These are phyloP conservation scores for Nymphicus hollandicus DNA, from an alignment of 2,113 vertebrate genomes.

Conservation along the genomic window DNA sequence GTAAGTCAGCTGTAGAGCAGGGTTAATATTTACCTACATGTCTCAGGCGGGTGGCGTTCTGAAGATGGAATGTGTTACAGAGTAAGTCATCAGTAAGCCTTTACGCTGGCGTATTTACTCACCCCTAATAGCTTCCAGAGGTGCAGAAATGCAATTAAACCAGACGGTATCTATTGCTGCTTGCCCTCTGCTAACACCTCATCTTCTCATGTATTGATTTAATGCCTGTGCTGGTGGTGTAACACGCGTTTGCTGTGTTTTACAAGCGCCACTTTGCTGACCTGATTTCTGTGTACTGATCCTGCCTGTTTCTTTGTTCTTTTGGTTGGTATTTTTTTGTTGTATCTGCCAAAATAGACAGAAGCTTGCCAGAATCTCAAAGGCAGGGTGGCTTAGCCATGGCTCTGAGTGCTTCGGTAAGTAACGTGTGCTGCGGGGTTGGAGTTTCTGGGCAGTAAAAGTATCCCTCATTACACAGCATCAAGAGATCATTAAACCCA, in stretches of 20 bases:
- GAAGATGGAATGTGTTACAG: neutral
- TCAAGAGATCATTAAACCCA: neutral
- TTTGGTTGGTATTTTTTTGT: neutral
- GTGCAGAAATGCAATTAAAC: constrained; percentile 19
- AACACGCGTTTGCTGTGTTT: neutral
- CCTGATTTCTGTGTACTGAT: neutral
- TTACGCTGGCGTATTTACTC: neutral
- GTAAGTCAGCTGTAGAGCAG: neutral
- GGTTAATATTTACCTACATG: neutral
- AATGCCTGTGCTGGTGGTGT: neutral
- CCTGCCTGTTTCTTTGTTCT: neutral
- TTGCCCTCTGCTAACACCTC: neutral
- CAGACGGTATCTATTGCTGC: neutral
- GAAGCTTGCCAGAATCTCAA: neutral
- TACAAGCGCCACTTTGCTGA: neutral
- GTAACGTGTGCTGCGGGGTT: neutral
- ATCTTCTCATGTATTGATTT: neutral
- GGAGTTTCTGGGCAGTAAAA: neutral
- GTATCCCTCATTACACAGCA: neutral
- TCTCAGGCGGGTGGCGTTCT: neutral
- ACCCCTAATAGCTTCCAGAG: neutral
- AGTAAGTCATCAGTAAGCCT: constrained; percentile 11
- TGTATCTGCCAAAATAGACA: neutral
- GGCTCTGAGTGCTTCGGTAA: neutral
- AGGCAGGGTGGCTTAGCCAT: neutral